Evolutionary conservation across 2,113 vertebrate species (phyloP), one percentile per base, ranked within the genome.

Genomic region (Paralichthys olivaceus): DNA sequence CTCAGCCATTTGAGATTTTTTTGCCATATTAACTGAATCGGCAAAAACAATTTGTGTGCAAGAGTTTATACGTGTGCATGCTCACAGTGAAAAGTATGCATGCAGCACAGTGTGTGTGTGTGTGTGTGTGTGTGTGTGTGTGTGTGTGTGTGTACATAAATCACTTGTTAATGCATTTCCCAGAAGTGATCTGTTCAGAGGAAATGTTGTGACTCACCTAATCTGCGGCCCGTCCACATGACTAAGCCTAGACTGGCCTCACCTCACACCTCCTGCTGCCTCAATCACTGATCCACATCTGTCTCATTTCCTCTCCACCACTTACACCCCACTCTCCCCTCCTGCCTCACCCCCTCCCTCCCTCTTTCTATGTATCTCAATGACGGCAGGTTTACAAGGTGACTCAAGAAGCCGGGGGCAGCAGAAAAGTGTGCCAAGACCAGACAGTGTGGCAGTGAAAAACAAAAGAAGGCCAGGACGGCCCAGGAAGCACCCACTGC

Each of bases 401-500:
- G 90, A 90, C 84, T 80, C 80, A 17, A 88, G 90, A 77, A 78
- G 83, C 83, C 80, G 72, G 63, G 85, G 85, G 69, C 89, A 87
- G 80, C 89, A 83, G 51, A 85, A 77, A 79, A 77, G 66, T 40
- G 79, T 84, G 77, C 85, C 89, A 84, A 37, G 69, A 1, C 54
- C 80, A 60, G 96, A 95, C 76, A 94, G 95, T 62, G 83, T 55
- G 28, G 81, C 80, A 17, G 81, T 61, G 61, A 95, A 95, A 19
- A 96, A 96, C 74, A 98, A 96, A 90, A 95, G 97, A 20, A 87
- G 97, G 75, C 97, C 96, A 0, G 98, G 98, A 1, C 89, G 98
- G 75, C 98, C 98, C 47, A 92, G 96, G 76, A 99, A 99, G 74
- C 95, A 95, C 87, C 96, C 96, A 0, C 84, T 95, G 78, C 77